Evolutionary conservation across 2,888 invertebrate genomes (phyloP).

Genomic region (Dexiosoma caninum): DNA sequence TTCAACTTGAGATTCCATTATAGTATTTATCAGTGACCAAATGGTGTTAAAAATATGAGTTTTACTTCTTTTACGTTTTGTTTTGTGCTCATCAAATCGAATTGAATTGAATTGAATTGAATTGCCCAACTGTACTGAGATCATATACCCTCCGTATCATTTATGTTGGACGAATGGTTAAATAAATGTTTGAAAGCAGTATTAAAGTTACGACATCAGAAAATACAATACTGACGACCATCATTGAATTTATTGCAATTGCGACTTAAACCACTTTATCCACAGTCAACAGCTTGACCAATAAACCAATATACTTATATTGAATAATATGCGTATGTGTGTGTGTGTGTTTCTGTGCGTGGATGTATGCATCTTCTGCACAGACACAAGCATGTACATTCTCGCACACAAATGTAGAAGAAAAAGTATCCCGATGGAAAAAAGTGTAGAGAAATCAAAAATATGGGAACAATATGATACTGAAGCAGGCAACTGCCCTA

Average conservation of each 20-base stretch:
- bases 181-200: conserved; percentile 23
- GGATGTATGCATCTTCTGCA: conserved; percentile 9
- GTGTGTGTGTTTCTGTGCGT: neutral
- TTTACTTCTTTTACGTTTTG: neutral
- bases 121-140: conserved; percentile 48
- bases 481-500: conserved; percentile 18
- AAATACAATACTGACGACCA: conserved; percentile 56
- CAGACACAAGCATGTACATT: neutral
- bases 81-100: conserved; percentile 50
- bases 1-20: conserved; percentile 41
- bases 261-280: conserved; percentile 62
- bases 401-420: neutral
- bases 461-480: conserved; percentile 58
- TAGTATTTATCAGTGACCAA: conserved; percentile 40
- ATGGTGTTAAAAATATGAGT: conserved; percentile 58
- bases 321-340: conserved; percentile 28
- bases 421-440: conserved; percentile 10
- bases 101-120: conserved; percentile 48
- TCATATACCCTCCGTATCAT: conserved; percentile 43
- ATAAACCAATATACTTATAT: conserved; percentile 59
- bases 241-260: conserved; percentile 63
- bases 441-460: conserved; percentile 21
- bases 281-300: conserved; percentile 61
- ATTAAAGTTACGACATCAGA: conserved; percentile 16
- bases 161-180: conserved; percentile 37